Conservation (phyloP, 1,140 invertebrate species). For the Eubasilissa regina region DNA sequence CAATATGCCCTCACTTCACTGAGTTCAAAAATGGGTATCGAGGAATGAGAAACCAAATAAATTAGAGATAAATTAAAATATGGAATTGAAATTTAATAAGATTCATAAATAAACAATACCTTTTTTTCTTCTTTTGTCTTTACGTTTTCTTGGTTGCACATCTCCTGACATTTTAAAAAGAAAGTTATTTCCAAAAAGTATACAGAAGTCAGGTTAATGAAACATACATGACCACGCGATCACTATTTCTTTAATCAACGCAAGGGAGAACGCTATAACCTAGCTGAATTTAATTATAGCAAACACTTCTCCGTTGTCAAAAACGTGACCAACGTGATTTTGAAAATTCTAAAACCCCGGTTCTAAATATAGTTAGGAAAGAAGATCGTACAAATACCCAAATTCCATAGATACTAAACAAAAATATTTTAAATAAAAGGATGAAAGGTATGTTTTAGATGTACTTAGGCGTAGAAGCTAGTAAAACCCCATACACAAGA, state of each 20-base stretch:
- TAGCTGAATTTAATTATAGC: conserved; percentile 38
- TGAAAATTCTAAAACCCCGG: conserved; percentile 49
- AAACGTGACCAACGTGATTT: conserved; percentile 51
- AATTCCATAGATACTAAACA: background rate
- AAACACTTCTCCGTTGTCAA: conserved; percentile 27
- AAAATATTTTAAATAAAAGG: too few relatives aligned
- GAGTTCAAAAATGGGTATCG: background rate
- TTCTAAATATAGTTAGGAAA: conserved; percentile 46
- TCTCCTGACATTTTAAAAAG: conserved; percentile 76
- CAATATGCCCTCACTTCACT: conserved; percentile 13
- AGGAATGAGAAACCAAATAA: background rate
- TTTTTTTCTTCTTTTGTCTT: conserved; percentile 81
- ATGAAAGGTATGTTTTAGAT: too few relatives aligned
- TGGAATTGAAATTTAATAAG: background rate
- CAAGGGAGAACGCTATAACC: conserved; percentile 6
- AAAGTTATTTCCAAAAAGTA: conserved; percentile 18
- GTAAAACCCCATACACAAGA: too few relatives aligned
- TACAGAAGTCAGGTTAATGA: conserved; percentile 26
- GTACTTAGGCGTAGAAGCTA: too few relatives aligned
- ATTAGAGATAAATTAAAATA: background rate
- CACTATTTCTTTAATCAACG: conserved; percentile 7
- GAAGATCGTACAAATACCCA: conserved; percentile 11
- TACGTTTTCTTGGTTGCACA: conserved; percentile 80
- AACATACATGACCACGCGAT: conserved; percentile 37
- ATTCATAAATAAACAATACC: conserved; percentile 67